These are phyloP conservation scores for Rostratula benghalensis DNA, from an alignment of 2,113 vertebrate genomes.

Conservation along the genomic window DNA sequence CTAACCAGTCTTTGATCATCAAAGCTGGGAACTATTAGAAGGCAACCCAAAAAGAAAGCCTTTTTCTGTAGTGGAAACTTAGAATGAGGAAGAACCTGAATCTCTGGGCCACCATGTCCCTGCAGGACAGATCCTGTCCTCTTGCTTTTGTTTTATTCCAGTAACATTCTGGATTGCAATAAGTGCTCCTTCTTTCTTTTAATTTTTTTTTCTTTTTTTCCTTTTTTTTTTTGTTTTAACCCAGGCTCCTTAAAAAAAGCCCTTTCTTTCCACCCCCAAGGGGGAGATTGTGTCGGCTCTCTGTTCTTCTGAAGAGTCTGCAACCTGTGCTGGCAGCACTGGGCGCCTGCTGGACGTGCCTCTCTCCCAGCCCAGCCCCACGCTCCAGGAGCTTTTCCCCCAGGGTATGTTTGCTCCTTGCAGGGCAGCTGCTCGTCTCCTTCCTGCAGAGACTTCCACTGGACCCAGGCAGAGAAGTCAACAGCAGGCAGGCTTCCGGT, in stretches of 20 bases:
- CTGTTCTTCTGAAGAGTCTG: neutral
- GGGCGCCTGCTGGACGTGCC: neutral
- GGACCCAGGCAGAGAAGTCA: neutral
- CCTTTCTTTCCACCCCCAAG: neutral
- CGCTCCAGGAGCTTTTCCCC: neutral
- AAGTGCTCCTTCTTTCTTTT: neutral
- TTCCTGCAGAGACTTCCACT: neutral
- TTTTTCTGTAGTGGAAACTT: neutral
- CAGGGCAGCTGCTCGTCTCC: neutral
- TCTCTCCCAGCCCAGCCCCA: neutral
- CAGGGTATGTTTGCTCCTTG: neutral
- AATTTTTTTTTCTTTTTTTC: neutral
- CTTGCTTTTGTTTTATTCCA: neutral
- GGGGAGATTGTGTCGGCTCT: neutral
- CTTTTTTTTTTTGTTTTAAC: no score
- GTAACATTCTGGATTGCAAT: neutral
- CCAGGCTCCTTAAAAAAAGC: neutral
- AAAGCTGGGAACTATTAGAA: neutral
- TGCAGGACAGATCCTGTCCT: neutral
- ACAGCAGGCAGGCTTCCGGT: neutral
- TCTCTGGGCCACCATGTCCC: neutral
- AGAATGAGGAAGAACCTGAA: neutral
- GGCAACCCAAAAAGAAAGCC: neutral
- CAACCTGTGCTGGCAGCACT: neutral
- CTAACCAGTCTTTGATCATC: neutral